A percentile compares a stretch with the other conserved stretches of the same genome.
phyloP scores from a whole-genome alignment of 2,888 invertebrate genomes.

The Lepidonotus clava region DNA sequence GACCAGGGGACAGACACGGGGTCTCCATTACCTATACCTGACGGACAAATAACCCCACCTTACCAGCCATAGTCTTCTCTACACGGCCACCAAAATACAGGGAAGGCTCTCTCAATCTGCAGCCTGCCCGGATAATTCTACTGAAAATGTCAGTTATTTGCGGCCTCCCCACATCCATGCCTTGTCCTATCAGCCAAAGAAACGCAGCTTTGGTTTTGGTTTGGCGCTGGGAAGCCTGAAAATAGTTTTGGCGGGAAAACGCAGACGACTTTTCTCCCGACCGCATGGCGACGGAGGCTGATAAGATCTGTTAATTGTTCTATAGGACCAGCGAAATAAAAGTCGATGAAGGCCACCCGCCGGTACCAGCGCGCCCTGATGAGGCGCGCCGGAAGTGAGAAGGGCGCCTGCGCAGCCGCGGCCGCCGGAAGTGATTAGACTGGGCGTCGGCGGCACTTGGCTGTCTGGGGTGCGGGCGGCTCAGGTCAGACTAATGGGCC shows the following conservation, averaged over 20 bases:
- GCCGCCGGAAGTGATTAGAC: constrained; percentile 15
- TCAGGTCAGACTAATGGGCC: background rate
- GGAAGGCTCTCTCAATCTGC: background rate
- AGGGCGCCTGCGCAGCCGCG: background rate
- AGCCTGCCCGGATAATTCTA: background rate
- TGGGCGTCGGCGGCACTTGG: background rate
- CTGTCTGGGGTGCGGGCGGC: background rate
- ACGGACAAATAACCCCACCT: constrained; percentile 6
- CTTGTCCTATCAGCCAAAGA: background rate
- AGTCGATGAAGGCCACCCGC: background rate
- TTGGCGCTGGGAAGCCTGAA: too few species aligned
- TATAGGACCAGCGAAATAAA: background rate
- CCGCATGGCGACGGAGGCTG: background rate
- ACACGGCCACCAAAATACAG: background rate
- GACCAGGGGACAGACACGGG: background rate
- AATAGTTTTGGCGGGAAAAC: background rate
- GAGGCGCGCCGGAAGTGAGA: constrained; percentile 1
- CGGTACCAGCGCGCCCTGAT: too few species aligned
- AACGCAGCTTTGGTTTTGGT: too few species aligned
- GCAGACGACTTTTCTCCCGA: background rate
- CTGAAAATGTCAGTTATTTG: background rate
- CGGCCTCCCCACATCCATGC: background rate
- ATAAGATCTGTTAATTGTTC: background rate
- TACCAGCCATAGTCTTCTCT: background rate
- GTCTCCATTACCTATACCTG: background rate